Evolutionary conservation across 2,113 vertebrate species (phyloP).

Genomic region (Neotragus pygmaeus): DNA sequence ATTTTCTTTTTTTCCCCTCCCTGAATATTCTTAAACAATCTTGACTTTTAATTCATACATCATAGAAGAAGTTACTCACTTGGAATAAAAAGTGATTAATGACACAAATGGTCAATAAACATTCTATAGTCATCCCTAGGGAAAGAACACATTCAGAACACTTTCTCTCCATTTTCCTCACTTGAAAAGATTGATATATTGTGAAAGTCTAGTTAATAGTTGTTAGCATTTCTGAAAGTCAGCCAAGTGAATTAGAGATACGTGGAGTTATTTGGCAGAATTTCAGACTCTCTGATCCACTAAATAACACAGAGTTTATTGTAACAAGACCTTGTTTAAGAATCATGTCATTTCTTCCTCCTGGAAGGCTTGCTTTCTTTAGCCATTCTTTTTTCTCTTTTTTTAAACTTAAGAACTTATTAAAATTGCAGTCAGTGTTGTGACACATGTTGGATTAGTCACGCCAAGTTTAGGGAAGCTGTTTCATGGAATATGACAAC

Average conservation of each 20-base stretch:
- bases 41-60: neutral
- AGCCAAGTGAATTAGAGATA: neutral
- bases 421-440: neutral
- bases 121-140: neutral
- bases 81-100: neutral
- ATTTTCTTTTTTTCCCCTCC: neutral
- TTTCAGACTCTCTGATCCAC: neutral
- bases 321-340: slow-evolving; percentile 15
- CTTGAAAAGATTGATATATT: neutral
- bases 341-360: neutral
- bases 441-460: slow-evolving; percentile 7
- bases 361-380: neutral
- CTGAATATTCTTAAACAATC: neutral
- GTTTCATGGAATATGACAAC: neutral
- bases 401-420: neutral
- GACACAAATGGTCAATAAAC: neutral
- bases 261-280: neutral
- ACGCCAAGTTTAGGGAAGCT: neutral
- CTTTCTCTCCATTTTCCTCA: neutral
- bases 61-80: neutral
- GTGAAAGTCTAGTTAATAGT: slow-evolving; percentile 8
- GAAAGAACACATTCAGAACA: neutral
- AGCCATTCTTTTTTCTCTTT: neutral
- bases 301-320: neutral
- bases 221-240: slow-evolving; percentile 5